Conservation (phyloP, 2,113 vertebrate species). For the Lucifuga dentata region DNA sequence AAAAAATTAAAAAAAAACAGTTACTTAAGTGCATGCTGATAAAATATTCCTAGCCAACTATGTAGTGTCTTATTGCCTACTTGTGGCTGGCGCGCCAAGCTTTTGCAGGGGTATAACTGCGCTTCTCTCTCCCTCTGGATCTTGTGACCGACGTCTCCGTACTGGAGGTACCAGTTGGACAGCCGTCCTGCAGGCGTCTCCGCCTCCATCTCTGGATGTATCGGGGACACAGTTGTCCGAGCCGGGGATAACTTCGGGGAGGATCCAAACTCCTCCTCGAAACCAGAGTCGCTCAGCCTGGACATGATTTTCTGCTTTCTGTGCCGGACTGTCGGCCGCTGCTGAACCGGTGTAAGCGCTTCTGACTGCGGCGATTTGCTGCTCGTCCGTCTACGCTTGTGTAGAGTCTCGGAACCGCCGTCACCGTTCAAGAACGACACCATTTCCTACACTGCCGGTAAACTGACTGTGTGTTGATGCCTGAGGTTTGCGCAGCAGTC, state of each 20-base stretch:
- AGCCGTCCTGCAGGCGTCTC: slow-evolving; percentile 15
- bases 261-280: slow-evolving; percentile 81
- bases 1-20: no score
- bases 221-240: slow-evolving; percentile 6
- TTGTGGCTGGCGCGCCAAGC: slow-evolving; percentile 89
- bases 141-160: slow-evolving; percentile 88
- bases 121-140: slow-evolving; percentile 85
- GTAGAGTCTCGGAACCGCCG: slow-evolving; percentile 1
- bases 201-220: slow-evolving; percentile 4
- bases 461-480: not conserved
- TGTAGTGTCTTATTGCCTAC: slow-evolving; percentile 71
- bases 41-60: not conserved
- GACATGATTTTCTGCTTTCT: slow-evolving; percentile 80
- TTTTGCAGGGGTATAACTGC: slow-evolving; percentile 84
- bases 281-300: slow-evolving; percentile 83
- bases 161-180: slow-evolving; percentile 83
- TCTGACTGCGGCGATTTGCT: slow-evolving; percentile 2
- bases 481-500: not conserved
- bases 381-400: slow-evolving; percentile 52
- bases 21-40: no score
- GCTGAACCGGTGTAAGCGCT: slow-evolving; percentile 69
- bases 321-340: slow-evolving; percentile 59
- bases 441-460: slow-evolving; percentile 45
- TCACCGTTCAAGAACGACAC: slow-evolving; percentile 50
- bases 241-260: slow-evolving; percentile 28